These are phyloP conservation scores for Leiothrix lutea DNA, from an alignment of 2,113 vertebrate species.

Conservation along the genomic window DNA sequence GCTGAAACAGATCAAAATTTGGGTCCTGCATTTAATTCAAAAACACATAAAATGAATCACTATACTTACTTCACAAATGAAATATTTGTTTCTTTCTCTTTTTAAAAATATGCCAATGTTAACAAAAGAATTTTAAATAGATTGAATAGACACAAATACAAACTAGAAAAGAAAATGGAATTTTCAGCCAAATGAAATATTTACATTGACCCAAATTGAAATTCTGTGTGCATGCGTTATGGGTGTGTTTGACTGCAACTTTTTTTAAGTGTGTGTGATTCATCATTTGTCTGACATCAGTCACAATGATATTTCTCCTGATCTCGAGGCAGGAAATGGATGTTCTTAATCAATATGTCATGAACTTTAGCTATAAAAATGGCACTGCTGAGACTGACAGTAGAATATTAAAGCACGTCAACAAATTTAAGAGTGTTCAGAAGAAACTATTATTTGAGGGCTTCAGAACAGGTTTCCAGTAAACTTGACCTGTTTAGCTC, in stretches of 20 bases:
- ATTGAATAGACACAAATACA: not conserved
- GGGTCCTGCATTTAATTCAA: not conserved
- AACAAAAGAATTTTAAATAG: not conserved
- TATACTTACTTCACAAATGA: not conserved
- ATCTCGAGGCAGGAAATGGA: not conserved
- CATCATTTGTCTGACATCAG: constrained; percentile 9
- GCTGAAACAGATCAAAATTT: not conserved
- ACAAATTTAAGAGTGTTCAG: not conserved
- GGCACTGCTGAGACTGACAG: not conserved
- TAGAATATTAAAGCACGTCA: constrained; percentile 29
- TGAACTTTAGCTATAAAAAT: constrained; percentile 36
- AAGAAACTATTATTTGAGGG: not conserved
- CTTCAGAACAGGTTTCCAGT: not conserved
- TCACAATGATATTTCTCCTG: not conserved
- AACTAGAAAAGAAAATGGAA: not conserved
- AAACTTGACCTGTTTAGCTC: not conserved
- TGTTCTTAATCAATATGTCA: constrained; percentile 45
- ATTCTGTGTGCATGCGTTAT: not conserved
- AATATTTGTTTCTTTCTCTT: not conserved
- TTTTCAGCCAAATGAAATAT: not conserved
- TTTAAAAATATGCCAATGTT: not conserved
- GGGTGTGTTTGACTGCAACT: not conserved
- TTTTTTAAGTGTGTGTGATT: not conserved
- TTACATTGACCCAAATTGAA: not conserved
- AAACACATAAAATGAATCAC: not conserved